Conservation (phyloP, 2,113 vertebrate genomes). For the cattle (Bos taurus) region DNA sequence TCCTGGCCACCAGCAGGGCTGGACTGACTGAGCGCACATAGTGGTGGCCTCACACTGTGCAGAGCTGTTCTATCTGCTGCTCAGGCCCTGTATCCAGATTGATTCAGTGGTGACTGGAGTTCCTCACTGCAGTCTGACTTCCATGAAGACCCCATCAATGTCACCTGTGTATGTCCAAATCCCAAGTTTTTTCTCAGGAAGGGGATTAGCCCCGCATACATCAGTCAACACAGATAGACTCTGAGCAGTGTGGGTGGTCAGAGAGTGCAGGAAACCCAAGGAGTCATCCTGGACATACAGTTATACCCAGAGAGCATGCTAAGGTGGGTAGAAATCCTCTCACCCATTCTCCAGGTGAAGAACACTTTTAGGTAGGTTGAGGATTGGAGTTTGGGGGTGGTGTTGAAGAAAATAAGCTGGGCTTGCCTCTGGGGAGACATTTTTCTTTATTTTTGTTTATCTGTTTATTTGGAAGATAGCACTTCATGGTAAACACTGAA, state of each 20-base stretch:
- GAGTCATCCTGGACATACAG: background rate
- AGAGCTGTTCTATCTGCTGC: background rate
- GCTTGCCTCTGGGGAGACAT: background rate
- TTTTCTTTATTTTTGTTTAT: background rate
- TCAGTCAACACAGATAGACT: background rate
- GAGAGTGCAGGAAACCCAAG: background rate
- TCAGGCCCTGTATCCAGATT: background rate
- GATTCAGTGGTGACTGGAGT: background rate
- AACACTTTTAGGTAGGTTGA: background rate
- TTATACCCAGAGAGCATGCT: background rate
- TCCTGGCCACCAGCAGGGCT: background rate
- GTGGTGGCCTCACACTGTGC: too few species aligned
- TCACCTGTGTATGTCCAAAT: background rate
- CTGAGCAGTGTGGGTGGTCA: background rate
- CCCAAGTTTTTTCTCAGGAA: background rate
- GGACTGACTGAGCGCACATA: accelerated
- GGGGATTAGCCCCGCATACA: background rate
- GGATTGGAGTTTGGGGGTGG: background rate
- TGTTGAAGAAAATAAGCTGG: background rate
- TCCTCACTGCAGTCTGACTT: background rate
- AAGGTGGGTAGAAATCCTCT: background rate
- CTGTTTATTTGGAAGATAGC: background rate
- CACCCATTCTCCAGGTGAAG: background rate
- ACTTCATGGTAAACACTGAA: background rate
- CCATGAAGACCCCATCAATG: background rate